Evolutionary conservation across 1,140 invertebrate genomes (phyloP), one percentile per base, ranked within the genome.

Genomic region (Pygmarrhopalites habei): DNA sequence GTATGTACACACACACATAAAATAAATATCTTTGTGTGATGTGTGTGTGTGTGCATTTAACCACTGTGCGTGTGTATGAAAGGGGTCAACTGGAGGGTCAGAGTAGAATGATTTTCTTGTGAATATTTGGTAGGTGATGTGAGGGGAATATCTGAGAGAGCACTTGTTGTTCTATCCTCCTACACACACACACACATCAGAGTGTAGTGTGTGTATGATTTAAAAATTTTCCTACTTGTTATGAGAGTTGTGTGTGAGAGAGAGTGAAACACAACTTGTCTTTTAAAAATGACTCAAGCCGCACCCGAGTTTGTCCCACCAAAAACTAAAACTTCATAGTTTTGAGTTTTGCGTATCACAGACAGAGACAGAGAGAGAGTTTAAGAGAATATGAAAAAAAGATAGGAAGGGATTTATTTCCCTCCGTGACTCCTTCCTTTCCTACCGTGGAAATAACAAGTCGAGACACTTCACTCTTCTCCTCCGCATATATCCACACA

Each of bases 41-140:
- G 32, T 10, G 43, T 26, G 12, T 58, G 7, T 58, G 5, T 58
- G 7, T 23, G 15, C 14, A 57, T 23, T n/a, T n/a, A n/a, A n/a
- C n/a, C n/a, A n/a, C n/a, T n/a, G n/a, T n/a, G n/a, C n/a, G n/a
- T n/a, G n/a, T n/a, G n/a, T n/a, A n/a, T n/a, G n/a, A 43, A 60
- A 52, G 23, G 23, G 23, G 49, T 52, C 49, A 15, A 52, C 14
- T 52, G 4, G 47, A 53, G 49, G 59, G 59, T 49, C 49, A 61
- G 46, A 46, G 46, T 53, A 49, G 53, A 49, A 61, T 43, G 19
- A 46, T 46, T 46, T 46, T 21, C 44, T n/a, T 46, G 5, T 46
- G 44, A 46, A 46, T n/a, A 46, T 46, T n/a, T 5, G 15, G n/a
- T 41, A 61, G 59, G 59, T 61, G 49, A 61, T 41, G 26, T 25